Base-by-base conservation (phyloP, 2,113 vertebrate species). In the Oxyruncus cristatus region DNA sequence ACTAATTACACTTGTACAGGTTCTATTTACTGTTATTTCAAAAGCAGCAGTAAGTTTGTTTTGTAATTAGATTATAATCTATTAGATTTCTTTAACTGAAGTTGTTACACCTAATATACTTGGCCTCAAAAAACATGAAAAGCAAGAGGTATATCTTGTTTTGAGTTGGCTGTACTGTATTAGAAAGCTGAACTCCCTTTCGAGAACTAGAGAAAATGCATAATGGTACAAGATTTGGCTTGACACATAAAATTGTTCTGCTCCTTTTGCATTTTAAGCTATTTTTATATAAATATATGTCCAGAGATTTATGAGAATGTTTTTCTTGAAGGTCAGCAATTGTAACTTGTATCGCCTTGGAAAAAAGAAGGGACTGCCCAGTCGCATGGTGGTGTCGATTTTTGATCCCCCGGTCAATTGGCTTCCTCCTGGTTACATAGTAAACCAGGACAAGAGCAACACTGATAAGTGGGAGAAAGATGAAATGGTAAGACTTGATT, bases 321-420 rank as follows among this genome's bases (percentile, higher is more conserved):
- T 94, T 87, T 93, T 94, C 59, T 94, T 96, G 67, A 95, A 97
- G 95, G 95, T 97, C 89, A 99, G 99, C 98, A 99, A 99, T 98
- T 99, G 99, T 98, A 99, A 99, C 89, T 98, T 99, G 79, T 99
- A 99, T 95, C 99, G 99, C 41, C 98, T 99, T 97, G 99, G 99
- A 73, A 99, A 99, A 97, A 99, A 99, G 98, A 99, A 99, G 84
- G 99, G 99, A 6, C 98, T 99, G 37, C 99, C 99, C 81, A 99
- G 99, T 97, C 99, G 99, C 81, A 99, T 99, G 99, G 99, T 99
- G 96, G 99, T 99, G 50, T 99, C 99, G 9, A 99, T 99, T 95
- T 99, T 99, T 82, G 99, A 99, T 96, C 99, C 99, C 42, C 99
- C 99, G 0, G 99, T 99, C 53, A 99, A 99, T 94, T 99, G 99